phyloP scores from a whole-genome alignment of 2,113 vertebrate genomes.

The human (Homo sapiens) region GRCh38 chr2:173125001-173125500 shows the following conservation, averaged over 20 bases:
- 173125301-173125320: background rate
- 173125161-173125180: background rate
- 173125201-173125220: background rate
- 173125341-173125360: background rate
- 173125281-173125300: background rate
- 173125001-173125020: no score
- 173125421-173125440: background rate
- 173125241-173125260: background rate
- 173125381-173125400: background rate
- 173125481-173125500: constrained; percentile 59
- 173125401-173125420: background rate
- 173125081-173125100: background rate
- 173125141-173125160: background rate
- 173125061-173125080: background rate
- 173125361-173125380: background rate
- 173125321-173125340: background rate
- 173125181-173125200: background rate
- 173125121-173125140: background rate
- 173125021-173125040: background rate
- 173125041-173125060: background rate
- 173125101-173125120: background rate
- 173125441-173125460: constrained; percentile 23
- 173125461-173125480: constrained; percentile 52
- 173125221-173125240: background rate
- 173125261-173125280: background rate